A percentile compares a stretch with the other conserved stretches of the same genome.
phyloP scores from a whole-genome alignment of 2,888 invertebrate genomes.

The Fragum fragum region DNA sequence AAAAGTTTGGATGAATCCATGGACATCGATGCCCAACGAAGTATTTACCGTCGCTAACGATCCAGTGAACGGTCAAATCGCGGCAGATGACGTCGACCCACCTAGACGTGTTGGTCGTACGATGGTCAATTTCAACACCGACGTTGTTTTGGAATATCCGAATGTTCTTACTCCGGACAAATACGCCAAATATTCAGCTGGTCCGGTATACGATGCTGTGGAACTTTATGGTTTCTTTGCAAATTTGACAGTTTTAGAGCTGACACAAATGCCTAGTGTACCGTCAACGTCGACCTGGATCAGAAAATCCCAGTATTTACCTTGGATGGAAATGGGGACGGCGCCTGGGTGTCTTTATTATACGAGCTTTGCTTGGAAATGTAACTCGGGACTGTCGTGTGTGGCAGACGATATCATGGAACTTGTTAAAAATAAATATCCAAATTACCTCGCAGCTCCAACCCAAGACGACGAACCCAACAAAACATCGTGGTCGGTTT shows the following conservation, averaged over 20 bases:
- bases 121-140: constrained; percentile 51
- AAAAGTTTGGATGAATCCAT: constrained; percentile 64
- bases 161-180: constrained; percentile 62
- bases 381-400: constrained; percentile 54
- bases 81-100: constrained; percentile 37
- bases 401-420: constrained; percentile 65
- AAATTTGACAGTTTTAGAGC: constrained; percentile 44
- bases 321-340: constrained; percentile 71
- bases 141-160: constrained; percentile 66
- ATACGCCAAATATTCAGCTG: constrained; percentile 66
- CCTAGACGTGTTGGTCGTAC: constrained; percentile 22
- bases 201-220: constrained; percentile 61
- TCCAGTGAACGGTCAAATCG: constrained; percentile 62
- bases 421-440: constrained; percentile 55
- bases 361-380: constrained; percentile 66
- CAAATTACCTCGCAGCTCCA: constrained; percentile 64
- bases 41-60: constrained; percentile 70
- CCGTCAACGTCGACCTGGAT: constrained; percentile 64
- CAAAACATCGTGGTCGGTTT: constrained; percentile 70
- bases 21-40: constrained; percentile 61
- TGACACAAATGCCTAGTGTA: constrained; percentile 36
- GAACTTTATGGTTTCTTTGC: constrained; percentile 66
- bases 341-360: constrained; percentile 64
- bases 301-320: constrained; percentile 66
- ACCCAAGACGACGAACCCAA: constrained; percentile 60